Base-by-base conservation (phyloP, 2,113 vertebrate genomes). In the Anhinga anhinga region DNA sequence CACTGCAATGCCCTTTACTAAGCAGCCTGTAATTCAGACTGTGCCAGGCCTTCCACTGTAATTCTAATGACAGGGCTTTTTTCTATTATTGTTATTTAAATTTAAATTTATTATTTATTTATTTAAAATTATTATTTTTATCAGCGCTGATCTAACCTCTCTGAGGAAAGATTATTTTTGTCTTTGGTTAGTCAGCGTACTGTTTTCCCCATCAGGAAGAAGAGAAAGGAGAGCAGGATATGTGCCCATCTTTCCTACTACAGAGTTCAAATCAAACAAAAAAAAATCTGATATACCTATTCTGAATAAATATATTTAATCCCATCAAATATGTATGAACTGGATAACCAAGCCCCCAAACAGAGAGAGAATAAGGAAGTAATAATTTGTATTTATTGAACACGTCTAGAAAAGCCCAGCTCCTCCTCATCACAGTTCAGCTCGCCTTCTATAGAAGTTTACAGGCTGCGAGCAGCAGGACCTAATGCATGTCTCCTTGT, bases 401-500 rank as follows among this genome's bases (percentile, higher is more conserved):
- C 17, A 10, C 0, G 0, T 25, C 25, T 32, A 66, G 53, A 88
- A 82, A 79, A 82, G 30, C 19, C 36, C 23, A 59, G 25, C 30
- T 86, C 38, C 42, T 80, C 20, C 30, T 38, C 38, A 22, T 5
- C 38, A 34, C 45, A 70, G 32, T 21, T 30, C 77, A 65, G 17
- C 55, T 62, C 72, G 47, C 45, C 47, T 79, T 56, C 76, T 47
- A 2, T 5, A 88, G 71, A 69, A 52, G 66, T 45, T 79, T 27
- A 63, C 44, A 82, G 77, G 89, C 5, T 1, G 4, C 67, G 61
- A 66, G 59, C 44, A 83, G 38, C 13, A 13, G 50, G 62, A 65
- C 12, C 1, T 2, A 56, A 52, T 1, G 15, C 34, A 13, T 0
- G 1, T 36, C 50, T 27, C 3, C 0, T 20, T 47, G 29, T 7